Evolutionary conservation across 1,140 invertebrate species (phyloP).

Genomic region (Drosophila parabipectinata): DNA sequence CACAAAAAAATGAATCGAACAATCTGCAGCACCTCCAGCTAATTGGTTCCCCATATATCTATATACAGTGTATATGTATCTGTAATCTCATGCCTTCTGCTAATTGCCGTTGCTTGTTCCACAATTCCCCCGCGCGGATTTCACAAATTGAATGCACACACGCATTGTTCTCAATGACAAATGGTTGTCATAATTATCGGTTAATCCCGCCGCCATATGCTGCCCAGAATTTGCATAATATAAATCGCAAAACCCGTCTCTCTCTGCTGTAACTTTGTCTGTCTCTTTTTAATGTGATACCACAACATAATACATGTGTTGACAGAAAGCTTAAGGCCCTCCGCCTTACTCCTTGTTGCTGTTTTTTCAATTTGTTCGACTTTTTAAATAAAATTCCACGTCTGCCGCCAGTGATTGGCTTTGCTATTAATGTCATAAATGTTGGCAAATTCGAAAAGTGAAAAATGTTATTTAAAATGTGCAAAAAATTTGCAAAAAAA

Average conservation of each 20-base stretch:
- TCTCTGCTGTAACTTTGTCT: neutral
- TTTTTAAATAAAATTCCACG: conserved; percentile 32
- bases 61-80: neutral
- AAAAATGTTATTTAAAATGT: conserved; percentile 25
- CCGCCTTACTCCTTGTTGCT: conserved; percentile 5
- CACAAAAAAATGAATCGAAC: conserved; percentile 14
- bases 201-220: conserved; percentile 74
- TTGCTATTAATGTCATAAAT: conserved; percentile 40
- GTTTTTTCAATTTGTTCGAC: conserved; percentile 23
- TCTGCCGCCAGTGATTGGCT: conserved; percentile 8
- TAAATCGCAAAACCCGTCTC: conserved; percentile 5
- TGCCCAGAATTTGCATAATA: conserved; percentile 63
- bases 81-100: conserved; percentile 5
- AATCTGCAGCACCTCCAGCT: conserved; percentile 24
- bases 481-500: conserved; percentile 9
- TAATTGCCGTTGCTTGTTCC: conserved; percentile 59
- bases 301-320: conserved; percentile 44
- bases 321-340: conserved; percentile 42
- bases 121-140: conserved; percentile 36
- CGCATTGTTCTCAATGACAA: conserved; percentile 70
- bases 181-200: conserved; percentile 78
- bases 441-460: conserved; percentile 36
- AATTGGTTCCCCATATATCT: conserved; percentile 28
- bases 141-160: conserved; percentile 55
- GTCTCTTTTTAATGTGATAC: conserved; percentile 7